These are phyloP conservation scores for Pangasius krempfi DNA, from an alignment of 2,797 vertebrate species.

Conservation along the genomic window DNA sequence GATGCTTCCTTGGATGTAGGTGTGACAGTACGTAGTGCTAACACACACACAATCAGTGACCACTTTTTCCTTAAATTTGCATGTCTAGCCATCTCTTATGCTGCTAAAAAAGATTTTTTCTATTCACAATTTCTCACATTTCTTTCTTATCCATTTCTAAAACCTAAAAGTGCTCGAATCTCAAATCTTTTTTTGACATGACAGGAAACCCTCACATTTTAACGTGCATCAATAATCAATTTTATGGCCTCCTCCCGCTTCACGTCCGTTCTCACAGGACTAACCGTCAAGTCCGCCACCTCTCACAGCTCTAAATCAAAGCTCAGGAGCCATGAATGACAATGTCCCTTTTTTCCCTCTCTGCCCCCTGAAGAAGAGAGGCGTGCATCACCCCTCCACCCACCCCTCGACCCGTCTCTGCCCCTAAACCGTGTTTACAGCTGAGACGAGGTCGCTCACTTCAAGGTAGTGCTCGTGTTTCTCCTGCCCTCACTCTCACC, in stretches of 20 bases:
- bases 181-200: slow-evolving; percentile 3
- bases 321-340: slow-evolving; percentile 62
- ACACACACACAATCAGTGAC: not conserved
- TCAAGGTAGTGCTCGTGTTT: slow-evolving; percentile 66
- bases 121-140: not conserved
- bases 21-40: not conserved
- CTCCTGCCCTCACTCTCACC: slow-evolving; percentile 64
- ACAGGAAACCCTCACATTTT: slow-evolving; percentile 15
- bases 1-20: not conserved
- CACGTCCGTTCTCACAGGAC: slow-evolving; percentile 50
- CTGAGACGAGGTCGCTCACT: slow-evolving; percentile 68
- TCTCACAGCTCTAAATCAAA: slow-evolving; percentile 63
- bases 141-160: not conserved
- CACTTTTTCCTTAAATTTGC: not conserved
- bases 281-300: slow-evolving; percentile 39
- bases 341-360: slow-evolving; percentile 60
- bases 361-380: slow-evolving; percentile 57
- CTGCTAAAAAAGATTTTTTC: too few species aligned
- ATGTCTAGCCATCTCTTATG: not conserved
- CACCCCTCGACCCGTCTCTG: slow-evolving; percentile 61
- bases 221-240: slow-evolving; percentile 54
- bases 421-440: slow-evolving; percentile 67
- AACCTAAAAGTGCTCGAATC: slow-evolving; percentile 23
- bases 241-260: slow-evolving; percentile 51
- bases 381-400: slow-evolving; percentile 40